Evolutionary conservation across 2,797 vertebrate genomes (phyloP).

Genomic region (Alcedo quadribrachys): DNA sequence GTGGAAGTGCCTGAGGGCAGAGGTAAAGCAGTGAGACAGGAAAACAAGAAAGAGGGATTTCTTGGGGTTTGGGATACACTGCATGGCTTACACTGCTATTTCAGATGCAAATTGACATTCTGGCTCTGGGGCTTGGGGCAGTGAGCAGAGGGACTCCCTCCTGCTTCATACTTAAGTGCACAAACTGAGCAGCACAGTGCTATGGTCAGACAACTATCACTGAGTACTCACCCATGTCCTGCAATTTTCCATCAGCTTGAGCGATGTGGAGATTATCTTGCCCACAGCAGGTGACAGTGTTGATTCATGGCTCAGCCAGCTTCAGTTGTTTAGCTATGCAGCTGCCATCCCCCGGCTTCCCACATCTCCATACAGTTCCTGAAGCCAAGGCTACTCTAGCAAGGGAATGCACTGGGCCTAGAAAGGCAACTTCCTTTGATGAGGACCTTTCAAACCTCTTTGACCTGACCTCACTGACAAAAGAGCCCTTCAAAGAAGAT

Average conservation of each 20-base stretch:
- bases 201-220: fast-evolving
- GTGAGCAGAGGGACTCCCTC: background rate
- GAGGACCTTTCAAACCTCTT: conserved; percentile 73
- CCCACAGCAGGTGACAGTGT: conserved; percentile 71
- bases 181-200: background rate
- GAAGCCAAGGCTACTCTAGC: conserved; percentile 57
- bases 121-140: fast-evolving
- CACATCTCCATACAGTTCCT: conserved; percentile 58
- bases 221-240: fast-evolving
- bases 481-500: conserved; percentile 73
- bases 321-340: conserved; percentile 54
- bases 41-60: background rate
- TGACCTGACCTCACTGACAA: conserved; percentile 73
- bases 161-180: background rate
- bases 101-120: background rate
- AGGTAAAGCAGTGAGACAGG: background rate
- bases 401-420: conserved; percentile 58
- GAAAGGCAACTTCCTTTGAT: conserved; percentile 71
- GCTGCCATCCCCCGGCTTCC: conserved; percentile 46
- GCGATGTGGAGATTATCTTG: background rate
- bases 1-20: fast-evolving
- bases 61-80: background rate
- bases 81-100: background rate
- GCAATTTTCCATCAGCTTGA: background rate
- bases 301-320: conserved; percentile 50